Conservation (phyloP, 1,140 invertebrate species). For the Acyrthosiphon pisum region DNA sequence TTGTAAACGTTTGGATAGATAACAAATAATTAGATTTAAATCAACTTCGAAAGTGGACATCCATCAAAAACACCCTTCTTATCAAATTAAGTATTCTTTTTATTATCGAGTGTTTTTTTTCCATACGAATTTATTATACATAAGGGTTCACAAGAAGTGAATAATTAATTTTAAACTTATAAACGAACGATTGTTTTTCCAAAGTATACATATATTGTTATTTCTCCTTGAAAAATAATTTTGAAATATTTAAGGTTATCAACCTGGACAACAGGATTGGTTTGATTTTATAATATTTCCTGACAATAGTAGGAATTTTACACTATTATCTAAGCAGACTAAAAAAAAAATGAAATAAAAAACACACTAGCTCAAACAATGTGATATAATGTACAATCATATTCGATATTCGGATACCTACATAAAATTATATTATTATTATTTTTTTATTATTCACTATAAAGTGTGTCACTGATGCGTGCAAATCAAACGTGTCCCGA, state of each 20-base stretch:
- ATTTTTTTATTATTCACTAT: constrained; percentile 14
- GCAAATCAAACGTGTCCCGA: constrained; percentile 47
- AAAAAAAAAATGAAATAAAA: constrained; percentile 17
- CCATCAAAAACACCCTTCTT: no score
- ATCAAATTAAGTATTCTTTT: no score
- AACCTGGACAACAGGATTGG: constrained; percentile 16
- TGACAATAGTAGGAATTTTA: constrained; percentile 24
- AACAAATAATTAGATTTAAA: no score
- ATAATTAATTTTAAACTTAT: no score
- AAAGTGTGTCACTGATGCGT: constrained; percentile 54
- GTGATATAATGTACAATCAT: constrained; percentile 40
- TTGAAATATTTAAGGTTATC: constrained; percentile 44
- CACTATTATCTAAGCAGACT: constrained; percentile 31
- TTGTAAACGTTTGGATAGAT: background rate
- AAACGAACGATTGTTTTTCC: background rate
- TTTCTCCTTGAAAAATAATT: constrained; percentile 27
- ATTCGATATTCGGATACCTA: constrained; percentile 15
- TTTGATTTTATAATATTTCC: constrained; percentile 36
- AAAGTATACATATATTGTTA: background rate
- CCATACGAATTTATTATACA: no score
- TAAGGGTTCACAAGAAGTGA: no score
- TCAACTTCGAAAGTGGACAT: no score
- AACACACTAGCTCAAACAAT: background rate
- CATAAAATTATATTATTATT: background rate
- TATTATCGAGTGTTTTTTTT: no score